phyloP scores from a whole-genome alignment of 2,113 vertebrate species.

The Indri indri region DNA sequence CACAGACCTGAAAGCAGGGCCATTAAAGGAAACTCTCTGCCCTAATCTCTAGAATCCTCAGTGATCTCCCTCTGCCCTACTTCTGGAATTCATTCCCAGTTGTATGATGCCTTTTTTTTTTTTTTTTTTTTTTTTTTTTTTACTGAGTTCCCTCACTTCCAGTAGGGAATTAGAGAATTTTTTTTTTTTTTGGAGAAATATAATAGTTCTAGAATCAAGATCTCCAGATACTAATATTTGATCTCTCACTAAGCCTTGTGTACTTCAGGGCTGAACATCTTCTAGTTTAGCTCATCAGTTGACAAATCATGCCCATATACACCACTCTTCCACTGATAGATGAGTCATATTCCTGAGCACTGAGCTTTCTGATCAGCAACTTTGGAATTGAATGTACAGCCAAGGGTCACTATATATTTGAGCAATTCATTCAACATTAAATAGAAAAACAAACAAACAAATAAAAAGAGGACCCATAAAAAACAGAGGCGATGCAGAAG shows the following conservation, averaged over 20 bases:
- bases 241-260: not conserved
- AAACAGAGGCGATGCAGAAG: slow-evolving; percentile 43
- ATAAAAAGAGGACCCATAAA: slow-evolving; percentile 47
- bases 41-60: not conserved
- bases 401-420: slow-evolving; percentile 28
- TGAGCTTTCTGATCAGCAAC: not conserved
- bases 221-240: not conserved
- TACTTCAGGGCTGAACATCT: not conserved
- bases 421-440: slow-evolving; percentile 37
- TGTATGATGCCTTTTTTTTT: not conserved
- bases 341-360: not conserved
- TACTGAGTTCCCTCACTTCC: not conserved
- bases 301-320: not conserved
- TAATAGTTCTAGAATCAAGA: not conserved
- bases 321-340: not conserved
- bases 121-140: not conserved
- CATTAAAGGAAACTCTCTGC: not conserved
- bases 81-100: not conserved
- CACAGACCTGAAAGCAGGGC: not conserved
- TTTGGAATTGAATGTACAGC: not conserved
- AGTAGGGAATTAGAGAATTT: not conserved
- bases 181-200: not conserved
- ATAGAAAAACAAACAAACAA: slow-evolving; percentile 55
- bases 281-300: not conserved
- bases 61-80: not conserved